Evolutionary conservation across 2,888 invertebrate genomes (phyloP).

Genomic region (Gnatocerus cornutus): DNA sequence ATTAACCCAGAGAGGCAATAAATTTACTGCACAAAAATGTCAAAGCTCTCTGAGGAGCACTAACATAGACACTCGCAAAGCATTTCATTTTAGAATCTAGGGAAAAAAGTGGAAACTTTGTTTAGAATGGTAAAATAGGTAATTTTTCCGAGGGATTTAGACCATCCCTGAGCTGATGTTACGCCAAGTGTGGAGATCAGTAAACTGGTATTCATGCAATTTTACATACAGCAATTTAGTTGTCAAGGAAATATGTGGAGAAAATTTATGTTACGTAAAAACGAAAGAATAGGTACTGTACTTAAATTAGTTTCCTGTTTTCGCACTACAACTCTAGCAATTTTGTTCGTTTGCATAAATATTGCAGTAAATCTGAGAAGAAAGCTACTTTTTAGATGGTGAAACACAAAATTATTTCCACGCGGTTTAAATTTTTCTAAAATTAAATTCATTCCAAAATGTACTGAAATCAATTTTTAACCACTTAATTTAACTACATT

Average conservation of each 20-base stretch:
- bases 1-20: conserved; percentile 12
- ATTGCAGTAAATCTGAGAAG: neutral
- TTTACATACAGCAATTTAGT: conserved; percentile 11
- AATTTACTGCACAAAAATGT: conserved; percentile 25
- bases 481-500: too few relatives aligned
- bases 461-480: too few relatives aligned
- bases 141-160: neutral
- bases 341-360: neutral
- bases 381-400: neutral
- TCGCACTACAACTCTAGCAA: neutral
- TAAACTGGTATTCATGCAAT: neutral
- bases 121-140: neutral
- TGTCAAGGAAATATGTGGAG: conserved; percentile 27
- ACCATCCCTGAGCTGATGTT: too few relatives aligned
- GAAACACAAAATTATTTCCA: too few relatives aligned
- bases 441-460: too few relatives aligned
- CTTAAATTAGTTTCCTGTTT: conserved; percentile 10
- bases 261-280: conserved; percentile 21
- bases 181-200: neutral
- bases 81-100: neutral
- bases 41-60: conserved; percentile 9
- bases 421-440: too few relatives aligned
- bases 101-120: neutral
- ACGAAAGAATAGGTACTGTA: conserved; percentile 1
- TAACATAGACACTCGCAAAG: conserved; percentile 18